Base-by-base conservation (phyloP, 2,888 invertebrate genomes). In the Scrobipalpa atriplicella region DNA sequence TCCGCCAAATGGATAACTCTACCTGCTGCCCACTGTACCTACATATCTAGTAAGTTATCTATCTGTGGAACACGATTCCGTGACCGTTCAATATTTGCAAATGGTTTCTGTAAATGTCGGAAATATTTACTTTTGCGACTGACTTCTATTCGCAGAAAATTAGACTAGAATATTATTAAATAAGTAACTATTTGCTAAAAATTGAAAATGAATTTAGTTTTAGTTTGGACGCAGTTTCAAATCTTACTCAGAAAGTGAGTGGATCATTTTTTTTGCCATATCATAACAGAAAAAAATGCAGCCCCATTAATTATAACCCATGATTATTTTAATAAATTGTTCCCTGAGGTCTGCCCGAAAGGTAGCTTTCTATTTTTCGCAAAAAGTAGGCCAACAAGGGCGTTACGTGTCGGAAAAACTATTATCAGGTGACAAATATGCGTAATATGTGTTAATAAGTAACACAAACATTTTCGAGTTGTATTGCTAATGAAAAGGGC, bases 401-500 rank as follows among this genome's bases (percentile, higher is more conserved):
- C 16, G 13, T 13, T 43, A 43, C 13, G 43, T 43, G n/a, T 47
- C 47, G 47, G 16, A 47, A 2, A 16, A 47, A n/a, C n/a, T n/a
- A 16, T n/a, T n/a, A 47, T 47, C 47, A 47, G n/a, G 47, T 47
- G 47, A 3, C 3, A 16, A 8, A 10, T 16, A 6, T n/a, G 16
- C n/a, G n/a, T n/a, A 16, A 8, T 16, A 10, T 0, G 47, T 47
- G 47, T n/a, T 47, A 47, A 47, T 47, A 10, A n/a, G 47, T 16
- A 39, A 39, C 29, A 29, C 29, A 3, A 29, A 29, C 29, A 29
- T 29, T 29, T 29, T 29, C 29, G 29, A 29, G 77, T 75, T 66
- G 74, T 76, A 78, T 76, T 78, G 76, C 71, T 79, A 80, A 78
- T 79, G 72, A 79, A 76, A 75, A 72, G 68, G 68, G 66, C 61